A percentile compares a stretch with the other conserved stretches of the same genome.
Conservation (phyloP, 1,140 invertebrate species). For the Tetragonula clypearis region DNA sequence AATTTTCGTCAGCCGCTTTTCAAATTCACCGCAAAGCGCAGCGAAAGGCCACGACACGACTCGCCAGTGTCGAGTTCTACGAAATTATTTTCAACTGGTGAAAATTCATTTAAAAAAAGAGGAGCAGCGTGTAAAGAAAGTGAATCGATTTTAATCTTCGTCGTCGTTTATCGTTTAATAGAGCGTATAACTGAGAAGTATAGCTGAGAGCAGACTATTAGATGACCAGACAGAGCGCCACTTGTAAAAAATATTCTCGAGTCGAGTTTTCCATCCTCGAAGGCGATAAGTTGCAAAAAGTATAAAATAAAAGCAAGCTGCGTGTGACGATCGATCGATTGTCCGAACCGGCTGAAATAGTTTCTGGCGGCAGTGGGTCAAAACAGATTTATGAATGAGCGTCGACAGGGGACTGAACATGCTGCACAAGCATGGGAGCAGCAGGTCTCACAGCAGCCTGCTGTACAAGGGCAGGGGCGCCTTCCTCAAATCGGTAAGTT, state of each 20-base stretch:
- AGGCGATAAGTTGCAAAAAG: not conserved
- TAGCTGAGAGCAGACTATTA: not conserved
- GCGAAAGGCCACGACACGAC: slow-evolving; percentile 19
- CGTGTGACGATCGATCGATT: not conserved
- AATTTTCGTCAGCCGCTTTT: not conserved
- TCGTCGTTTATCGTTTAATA: not conserved
- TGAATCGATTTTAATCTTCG: not conserved
- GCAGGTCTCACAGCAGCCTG: slow-evolving; percentile 52
- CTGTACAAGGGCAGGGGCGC: slow-evolving; percentile 63
- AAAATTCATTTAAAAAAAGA: not conserved
- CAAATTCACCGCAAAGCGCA: not conserved
- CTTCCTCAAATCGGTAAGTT: slow-evolving; percentile 74
- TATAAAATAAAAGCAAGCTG: not conserved
- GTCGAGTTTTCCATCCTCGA: not conserved
- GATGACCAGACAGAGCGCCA: not conserved
- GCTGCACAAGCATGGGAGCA: slow-evolving; percentile 67
- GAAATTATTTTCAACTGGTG: no score
- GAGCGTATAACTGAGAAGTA: not conserved
- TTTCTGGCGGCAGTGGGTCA: not conserved
- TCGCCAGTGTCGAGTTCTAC: no score
- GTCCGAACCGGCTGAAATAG: not conserved
- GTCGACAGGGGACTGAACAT: slow-evolving; percentile 64
- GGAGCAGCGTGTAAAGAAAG: not conserved
- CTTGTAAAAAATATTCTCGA: not conserved
- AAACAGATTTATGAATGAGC: slow-evolving; percentile 66